These are phyloP conservation scores for Aulostomus chinensis DNA, from an alignment of 2,797 vertebrate genomes.

Conservation along the genomic window DNA sequence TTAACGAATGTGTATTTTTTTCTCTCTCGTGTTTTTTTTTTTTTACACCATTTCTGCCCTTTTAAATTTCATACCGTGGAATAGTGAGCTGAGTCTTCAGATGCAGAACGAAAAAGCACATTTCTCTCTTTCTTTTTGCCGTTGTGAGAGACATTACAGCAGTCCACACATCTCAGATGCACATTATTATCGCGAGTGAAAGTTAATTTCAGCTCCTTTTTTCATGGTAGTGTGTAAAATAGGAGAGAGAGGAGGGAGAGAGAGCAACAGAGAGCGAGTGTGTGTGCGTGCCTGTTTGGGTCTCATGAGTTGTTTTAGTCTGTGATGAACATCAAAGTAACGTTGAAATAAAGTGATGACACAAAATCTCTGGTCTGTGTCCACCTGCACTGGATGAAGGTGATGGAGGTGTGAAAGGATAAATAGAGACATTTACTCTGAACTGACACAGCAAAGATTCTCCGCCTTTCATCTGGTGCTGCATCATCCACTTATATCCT, in stretches of 20 bases:
- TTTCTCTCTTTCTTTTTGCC: too few relatives aligned
- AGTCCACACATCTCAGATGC: too few relatives aligned
- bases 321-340: constrained; percentile 62
- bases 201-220: too few relatives aligned
- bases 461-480: too few relatives aligned
- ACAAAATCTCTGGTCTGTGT: constrained; percentile 49
- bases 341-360: constrained; percentile 62
- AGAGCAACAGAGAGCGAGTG: too few relatives aligned
- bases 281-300: too few relatives aligned
- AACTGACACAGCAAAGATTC: too few relatives aligned
- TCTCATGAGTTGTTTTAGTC: constrained; percentile 35
- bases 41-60: neutral
- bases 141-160: too few relatives aligned
- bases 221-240: neutral
- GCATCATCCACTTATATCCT: too few relatives aligned
- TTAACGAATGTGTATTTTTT: neutral
- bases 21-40: too few relatives aligned
- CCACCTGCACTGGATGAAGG: constrained; percentile 39
- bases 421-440: constrained; percentile 36
- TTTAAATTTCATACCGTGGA: neutral
- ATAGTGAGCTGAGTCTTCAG: neutral
- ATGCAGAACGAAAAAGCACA: neutral
- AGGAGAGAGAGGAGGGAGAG: neutral
- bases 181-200: too few relatives aligned
- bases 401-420: constrained; percentile 31